Evolutionary conservation across 2,797 vertebrate genomes (phyloP).

Genomic region (Coluber constrictor): DNA sequence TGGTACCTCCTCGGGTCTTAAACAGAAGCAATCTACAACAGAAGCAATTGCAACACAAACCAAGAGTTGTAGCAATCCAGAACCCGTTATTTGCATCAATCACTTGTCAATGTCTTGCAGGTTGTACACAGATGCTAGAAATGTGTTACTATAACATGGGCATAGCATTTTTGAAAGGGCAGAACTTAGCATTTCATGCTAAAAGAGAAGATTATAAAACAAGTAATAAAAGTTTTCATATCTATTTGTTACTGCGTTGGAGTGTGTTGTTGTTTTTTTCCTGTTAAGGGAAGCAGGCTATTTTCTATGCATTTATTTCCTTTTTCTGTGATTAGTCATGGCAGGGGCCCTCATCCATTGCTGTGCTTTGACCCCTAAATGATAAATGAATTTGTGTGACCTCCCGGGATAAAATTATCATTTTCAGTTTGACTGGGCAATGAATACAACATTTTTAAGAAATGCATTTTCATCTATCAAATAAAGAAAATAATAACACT

Average conservation of each 20-base stretch:
- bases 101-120: not conserved
- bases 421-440: not conserved
- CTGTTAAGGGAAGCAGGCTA: slow-evolving; percentile 4
- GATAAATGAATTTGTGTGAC: not conserved
- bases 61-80: not conserved
- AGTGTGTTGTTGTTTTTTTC: not conserved
- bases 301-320: slow-evolving; percentile 19
- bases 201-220: not conserved
- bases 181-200: not conserved
- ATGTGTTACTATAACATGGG: not conserved
- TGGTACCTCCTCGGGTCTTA: slow-evolving; percentile 9
- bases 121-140: not conserved
- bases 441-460: not conserved
- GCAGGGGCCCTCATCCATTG: not conserved
- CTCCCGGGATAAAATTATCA: not conserved
- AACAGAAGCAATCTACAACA: not conserved
- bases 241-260: not conserved
- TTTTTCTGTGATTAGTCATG: slow-evolving; percentile 11
- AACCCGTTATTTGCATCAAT: not conserved
- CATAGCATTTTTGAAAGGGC: not conserved
- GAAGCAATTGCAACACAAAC: slow-evolving; percentile 1
- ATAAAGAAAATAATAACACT: not conserved
- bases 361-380: not conserved
- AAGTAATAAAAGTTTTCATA: not conserved
- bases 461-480: not conserved